These are phyloP conservation scores for Molossus molossus DNA, from an alignment of 2,797 vertebrate genomes.

Conservation along the genomic window DNA sequence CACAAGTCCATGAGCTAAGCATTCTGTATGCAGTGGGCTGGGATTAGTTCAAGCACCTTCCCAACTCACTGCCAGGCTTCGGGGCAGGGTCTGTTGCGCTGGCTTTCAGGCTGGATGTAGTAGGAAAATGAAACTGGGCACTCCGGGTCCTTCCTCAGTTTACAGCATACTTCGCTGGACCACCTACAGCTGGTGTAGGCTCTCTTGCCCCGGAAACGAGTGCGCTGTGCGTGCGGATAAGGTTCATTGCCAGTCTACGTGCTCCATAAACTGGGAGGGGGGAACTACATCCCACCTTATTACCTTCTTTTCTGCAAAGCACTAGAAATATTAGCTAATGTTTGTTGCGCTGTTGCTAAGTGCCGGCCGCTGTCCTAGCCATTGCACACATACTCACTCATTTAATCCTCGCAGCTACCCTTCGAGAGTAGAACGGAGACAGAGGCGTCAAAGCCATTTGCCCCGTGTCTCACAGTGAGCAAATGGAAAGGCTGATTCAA, in stretches of 20 bases:
- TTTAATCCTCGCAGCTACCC: background rate
- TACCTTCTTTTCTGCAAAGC: background rate
- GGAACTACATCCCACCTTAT: background rate
- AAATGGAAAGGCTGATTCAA: background rate
- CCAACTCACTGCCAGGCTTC: background rate
- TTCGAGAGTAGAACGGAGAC: background rate
- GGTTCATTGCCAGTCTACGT: background rate
- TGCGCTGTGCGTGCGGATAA: background rate
- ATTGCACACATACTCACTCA: background rate
- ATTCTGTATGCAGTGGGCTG: too few relatives aligned
- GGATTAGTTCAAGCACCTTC: background rate
- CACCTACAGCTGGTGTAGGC: background rate
- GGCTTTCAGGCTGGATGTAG: background rate
- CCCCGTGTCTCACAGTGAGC: background rate
- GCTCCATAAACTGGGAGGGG: background rate
- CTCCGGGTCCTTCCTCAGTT: background rate
- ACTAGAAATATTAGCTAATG: conserved; percentile 21
- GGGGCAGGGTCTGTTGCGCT: rapidly evolving
- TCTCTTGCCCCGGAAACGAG: conserved; percentile 20
- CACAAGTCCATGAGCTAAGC: background rate
- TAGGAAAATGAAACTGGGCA: background rate
- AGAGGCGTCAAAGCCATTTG: background rate
- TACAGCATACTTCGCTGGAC: background rate
- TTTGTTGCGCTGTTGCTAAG: conserved; percentile 70
- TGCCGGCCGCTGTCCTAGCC: background rate